Evolutionary conservation across 1,140 invertebrate species (phyloP), one percentile per base, ranked within the genome.

Genomic region (Thalassaphorura encarpata): DNA sequence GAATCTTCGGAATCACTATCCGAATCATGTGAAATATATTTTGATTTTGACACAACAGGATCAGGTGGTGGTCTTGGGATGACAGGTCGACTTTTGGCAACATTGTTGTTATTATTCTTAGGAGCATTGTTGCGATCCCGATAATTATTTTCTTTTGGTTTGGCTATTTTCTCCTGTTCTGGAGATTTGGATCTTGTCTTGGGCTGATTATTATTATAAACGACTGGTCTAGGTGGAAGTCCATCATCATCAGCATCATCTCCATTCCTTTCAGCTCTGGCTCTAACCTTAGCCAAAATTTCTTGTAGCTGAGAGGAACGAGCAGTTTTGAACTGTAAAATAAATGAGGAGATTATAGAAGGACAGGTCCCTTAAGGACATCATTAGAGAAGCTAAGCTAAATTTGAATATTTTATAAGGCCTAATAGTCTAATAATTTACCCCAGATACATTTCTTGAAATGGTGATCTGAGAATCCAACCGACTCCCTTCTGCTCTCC

Each of bases 391-490:
- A 26, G n/a, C n/a, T n/a, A n/a, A n/a, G 36, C n/a, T n/a, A 5
- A 49, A 60, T 27, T 33, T n/a, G 40, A 28, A 5, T 43, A 29
- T 31, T 26, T 31, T 5, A 23, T 26, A 15, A 24, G 23, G 33
- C 19, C 33, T 46, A 26, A 52, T 33, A 11, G 15, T 43, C 18
- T 29, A 28, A 18, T 27, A 19, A 51, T 52, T 77, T 77, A 89
- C 87, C 73, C 83, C 84, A 61, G 79, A 82, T 33, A 83, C 77
- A 67, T 81, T 86, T 64, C 83, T 77, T 66, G 87, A 85, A 49
- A 88, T 75, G 1, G 80, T 79, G 23, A 91, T 72, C 67, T 87
- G 84, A 39, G 82, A 83, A 63, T 82, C 78, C 5, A 91, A 75
- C 5, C 83, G 75, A 57, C 76, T 75, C 40, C 85, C 87, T 67